Evolutionary conservation across 2,797 vertebrate genomes (phyloP).

Genomic region (Helarctos malayanus): DNA sequence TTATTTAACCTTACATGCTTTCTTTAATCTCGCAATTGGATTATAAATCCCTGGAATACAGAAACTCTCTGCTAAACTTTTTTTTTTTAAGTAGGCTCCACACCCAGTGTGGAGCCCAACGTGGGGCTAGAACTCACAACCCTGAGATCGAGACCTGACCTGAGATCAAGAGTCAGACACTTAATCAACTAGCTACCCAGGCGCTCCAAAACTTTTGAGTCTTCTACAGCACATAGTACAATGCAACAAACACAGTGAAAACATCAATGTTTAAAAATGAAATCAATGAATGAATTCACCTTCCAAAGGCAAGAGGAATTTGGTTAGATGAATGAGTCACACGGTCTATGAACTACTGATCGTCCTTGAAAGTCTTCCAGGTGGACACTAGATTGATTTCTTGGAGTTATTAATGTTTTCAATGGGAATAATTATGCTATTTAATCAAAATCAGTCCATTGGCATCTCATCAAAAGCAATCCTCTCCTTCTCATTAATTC

Average conservation of each 20-base stretch:
- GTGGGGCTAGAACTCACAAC: neutral
- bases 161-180: neutral
- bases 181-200: neutral
- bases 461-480: conserved; percentile 70
- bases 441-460: conserved; percentile 68
- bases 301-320: conserved; percentile 59
- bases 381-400: conserved; percentile 59
- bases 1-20: conserved; percentile 55
- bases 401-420: conserved; percentile 61
- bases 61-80: conserved; percentile 23
- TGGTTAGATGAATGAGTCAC: conserved; percentile 22
- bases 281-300: conserved; percentile 57
- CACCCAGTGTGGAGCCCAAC: neutral
- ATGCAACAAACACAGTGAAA: conserved; percentile 13
- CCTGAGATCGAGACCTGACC: neutral
- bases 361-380: conserved; percentile 53
- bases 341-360: conserved; percentile 36
- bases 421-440: conserved; percentile 67
- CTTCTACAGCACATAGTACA: conserved; percentile 11
- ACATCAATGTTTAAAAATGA: conserved; percentile 43
- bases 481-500: conserved; percentile 70
- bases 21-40: conserved; percentile 24
- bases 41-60: conserved; percentile 51
- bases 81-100: neutral
- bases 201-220: neutral